These are phyloP conservation scores for Cyprinodon diabolis DNA, from an alignment of 2,797 vertebrate species.

Conservation along the genomic window DNA sequence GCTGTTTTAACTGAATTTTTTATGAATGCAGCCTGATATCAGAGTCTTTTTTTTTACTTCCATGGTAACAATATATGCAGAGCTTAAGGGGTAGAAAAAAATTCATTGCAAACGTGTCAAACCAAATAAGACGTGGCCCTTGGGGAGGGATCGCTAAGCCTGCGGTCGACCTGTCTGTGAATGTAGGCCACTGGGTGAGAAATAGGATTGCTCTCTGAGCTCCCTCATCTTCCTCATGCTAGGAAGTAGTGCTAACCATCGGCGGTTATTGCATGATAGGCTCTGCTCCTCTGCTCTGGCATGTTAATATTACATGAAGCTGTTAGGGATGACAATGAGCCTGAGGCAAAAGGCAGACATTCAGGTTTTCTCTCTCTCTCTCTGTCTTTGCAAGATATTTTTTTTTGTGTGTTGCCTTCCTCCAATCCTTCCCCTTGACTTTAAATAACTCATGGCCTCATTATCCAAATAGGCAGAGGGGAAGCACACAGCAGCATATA, in stretches of 20 bases:
- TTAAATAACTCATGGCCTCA: conserved; percentile 80
- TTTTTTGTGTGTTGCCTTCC: conserved; percentile 39
- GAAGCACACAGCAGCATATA: conserved; percentile 51
- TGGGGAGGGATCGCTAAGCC: conserved; percentile 25
- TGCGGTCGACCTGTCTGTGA: conserved; percentile 57
- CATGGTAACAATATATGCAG: conserved; percentile 31
- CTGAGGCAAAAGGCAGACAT: conserved; percentile 56
- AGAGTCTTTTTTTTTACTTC: conserved; percentile 26
- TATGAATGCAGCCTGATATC: conserved; percentile 17
- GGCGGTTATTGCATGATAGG: conserved; percentile 61
- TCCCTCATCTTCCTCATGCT: conserved; percentile 20
- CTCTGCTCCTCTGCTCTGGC: conserved; percentile 63
- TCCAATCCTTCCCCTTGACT: conserved; percentile 51
- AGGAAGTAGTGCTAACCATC: conserved; percentile 49
- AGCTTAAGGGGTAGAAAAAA: conserved; percentile 20
- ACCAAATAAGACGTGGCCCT: conserved; percentile 46
- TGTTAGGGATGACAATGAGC: conserved; percentile 75
- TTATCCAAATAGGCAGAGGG: conserved; percentile 70
- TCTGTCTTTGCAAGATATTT: conserved; percentile 19
- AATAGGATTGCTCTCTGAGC: conserved; percentile 47
- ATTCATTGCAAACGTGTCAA: conserved; percentile 37
- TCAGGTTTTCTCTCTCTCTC: conserved; percentile 12
- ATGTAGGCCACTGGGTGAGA: conserved; percentile 69
- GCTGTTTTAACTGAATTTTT: conserved; percentile 14
- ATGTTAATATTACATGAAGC: conserved; percentile 80